A percentile compares a stretch with the other conserved stretches of the same genome.
phyloP scores from a whole-genome alignment of 2,797 vertebrate species.

The Tragelaphus eurycerus region DNA sequence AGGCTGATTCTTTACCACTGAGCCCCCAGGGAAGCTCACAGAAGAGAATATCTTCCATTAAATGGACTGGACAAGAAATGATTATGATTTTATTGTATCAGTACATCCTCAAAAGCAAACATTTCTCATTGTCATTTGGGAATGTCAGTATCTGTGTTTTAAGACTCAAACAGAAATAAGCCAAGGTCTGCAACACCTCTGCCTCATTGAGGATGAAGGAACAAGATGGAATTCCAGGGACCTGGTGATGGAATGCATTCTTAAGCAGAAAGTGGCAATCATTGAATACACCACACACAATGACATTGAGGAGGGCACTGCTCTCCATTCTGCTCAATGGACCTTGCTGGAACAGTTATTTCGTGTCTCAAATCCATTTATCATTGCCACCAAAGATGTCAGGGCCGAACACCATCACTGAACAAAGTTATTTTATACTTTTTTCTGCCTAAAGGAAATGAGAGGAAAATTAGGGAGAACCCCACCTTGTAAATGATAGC shows the following conservation, averaged over 20 bases:
- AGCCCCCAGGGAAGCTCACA: neutral
- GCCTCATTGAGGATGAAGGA: constrained; percentile 75
- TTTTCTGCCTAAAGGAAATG: constrained; percentile 82
- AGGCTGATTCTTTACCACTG: neutral
- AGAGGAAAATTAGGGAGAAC: constrained; percentile 82
- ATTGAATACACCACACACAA: constrained; percentile 80
- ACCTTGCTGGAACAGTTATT: constrained; percentile 85
- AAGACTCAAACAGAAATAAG: constrained; percentile 34
- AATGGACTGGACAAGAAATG: neutral
- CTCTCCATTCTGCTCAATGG: constrained; percentile 85
- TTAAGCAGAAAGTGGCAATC: constrained; percentile 82
- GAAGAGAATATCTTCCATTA: neutral
- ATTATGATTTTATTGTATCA: neutral
- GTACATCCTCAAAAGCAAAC: neutral
- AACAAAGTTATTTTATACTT: constrained; percentile 82
- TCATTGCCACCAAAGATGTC: constrained; percentile 82
- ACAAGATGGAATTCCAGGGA: constrained; percentile 72
- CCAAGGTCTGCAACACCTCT: constrained; percentile 72
- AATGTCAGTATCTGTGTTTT: constrained; percentile 7
- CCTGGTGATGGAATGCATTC: constrained; percentile 81
- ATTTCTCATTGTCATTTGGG: neutral
- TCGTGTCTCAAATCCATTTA: constrained; percentile 82
- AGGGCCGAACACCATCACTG: constrained; percentile 73
- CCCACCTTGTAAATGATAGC: constrained; percentile 74
- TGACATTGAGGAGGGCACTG: constrained; percentile 84